Evolutionary conservation across 1,140 invertebrate species (phyloP).

Genomic region (Spodoptera litura): DNA sequence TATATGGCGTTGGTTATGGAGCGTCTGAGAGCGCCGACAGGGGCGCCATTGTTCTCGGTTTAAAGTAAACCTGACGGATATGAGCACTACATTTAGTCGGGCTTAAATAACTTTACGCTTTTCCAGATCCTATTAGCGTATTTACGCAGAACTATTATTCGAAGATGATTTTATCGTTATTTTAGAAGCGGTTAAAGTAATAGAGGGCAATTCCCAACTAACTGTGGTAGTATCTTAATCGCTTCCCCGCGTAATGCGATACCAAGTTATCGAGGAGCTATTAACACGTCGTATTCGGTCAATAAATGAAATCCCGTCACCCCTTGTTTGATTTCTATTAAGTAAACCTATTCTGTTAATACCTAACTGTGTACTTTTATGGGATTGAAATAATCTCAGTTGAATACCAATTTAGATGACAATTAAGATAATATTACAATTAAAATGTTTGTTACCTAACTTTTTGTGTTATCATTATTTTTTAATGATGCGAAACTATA

Average conservation of each 20-base stretch:
- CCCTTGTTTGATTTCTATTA: conserved; percentile 44
- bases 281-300: conserved; percentile 43
- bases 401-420: not conserved
- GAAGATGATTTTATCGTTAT: conserved; percentile 10
- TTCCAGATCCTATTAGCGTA: conserved; percentile 13
- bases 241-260: conserved; percentile 43
- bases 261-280: conserved; percentile 44
- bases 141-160: conserved; percentile 1
- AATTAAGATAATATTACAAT: not conserved
- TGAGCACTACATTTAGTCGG: conserved; percentile 27
- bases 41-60: conserved; percentile 28
- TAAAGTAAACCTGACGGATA: conserved; percentile 36
- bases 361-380: not conserved
- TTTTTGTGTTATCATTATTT: not conserved
- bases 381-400: not conserved
- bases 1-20: conserved; percentile 23
- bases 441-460: not conserved
- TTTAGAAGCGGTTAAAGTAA: conserved; percentile 53
- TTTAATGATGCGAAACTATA: conserved; percentile 53
- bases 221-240: conserved; percentile 29
- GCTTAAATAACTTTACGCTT: conserved; percentile 8
- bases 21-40: conserved; percentile 27
- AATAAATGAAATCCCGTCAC: conserved; percentile 45
- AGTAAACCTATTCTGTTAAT: conserved; percentile 10
- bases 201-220: conserved; percentile 47